Conservation (phyloP, 23 tunicate species). For the Ciona savignyi region DNA sequence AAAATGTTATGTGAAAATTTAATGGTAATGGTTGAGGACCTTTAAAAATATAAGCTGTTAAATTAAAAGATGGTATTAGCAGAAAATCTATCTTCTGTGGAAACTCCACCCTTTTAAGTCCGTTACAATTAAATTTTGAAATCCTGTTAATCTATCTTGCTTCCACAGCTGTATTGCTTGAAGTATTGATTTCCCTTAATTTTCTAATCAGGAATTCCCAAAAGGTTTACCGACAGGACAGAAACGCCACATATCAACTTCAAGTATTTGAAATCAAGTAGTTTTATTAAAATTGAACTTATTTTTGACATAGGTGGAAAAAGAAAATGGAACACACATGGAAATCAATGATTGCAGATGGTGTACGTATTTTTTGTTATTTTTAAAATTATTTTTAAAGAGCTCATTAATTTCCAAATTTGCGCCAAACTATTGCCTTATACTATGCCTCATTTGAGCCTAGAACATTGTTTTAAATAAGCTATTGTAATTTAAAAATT, state of each 20-base stretch:
- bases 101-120: no score
- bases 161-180: no score
- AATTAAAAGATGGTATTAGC: no score
- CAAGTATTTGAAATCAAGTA: not conserved
- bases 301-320: slow-evolving; percentile 30
- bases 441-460: not conserved
- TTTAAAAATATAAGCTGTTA: no score
- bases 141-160: no score
- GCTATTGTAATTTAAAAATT: not conserved
- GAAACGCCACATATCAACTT: not conserved
- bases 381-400: not conserved
- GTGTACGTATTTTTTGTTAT: slow-evolving; percentile 47
- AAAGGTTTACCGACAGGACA: not conserved
- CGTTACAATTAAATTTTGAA: no score
- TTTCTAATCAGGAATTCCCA: not conserved
- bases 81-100: no score
- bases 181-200: not conserved
- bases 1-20: no score
- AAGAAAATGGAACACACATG: slow-evolving; percentile 95
- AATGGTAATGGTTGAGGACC: no score
- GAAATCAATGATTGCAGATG: slow-evolving; percentile 88
- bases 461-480: not conserved
- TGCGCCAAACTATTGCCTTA: not conserved
- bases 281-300: not conserved
- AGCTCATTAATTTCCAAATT: not conserved